Conservation (phyloP, 2,113 vertebrate genomes). For the Brachyhypopomus occidentalis region DNA sequence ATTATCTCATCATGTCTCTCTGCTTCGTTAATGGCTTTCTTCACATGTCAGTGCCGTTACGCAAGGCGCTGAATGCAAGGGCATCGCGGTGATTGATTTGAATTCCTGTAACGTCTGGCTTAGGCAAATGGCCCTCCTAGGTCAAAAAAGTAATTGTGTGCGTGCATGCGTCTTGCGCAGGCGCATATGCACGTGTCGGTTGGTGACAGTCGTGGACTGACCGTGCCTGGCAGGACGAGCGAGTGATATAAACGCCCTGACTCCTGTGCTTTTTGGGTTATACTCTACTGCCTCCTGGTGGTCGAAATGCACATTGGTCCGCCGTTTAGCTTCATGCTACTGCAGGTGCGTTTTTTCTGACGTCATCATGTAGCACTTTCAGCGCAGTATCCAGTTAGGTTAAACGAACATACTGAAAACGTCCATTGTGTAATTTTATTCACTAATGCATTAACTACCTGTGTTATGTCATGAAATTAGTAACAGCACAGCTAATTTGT, state of each 20-base stretch:
- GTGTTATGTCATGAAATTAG: too few relatives aligned
- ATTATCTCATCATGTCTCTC: constrained; percentile 15
- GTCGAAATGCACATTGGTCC: not conserved
- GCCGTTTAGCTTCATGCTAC: too few relatives aligned
- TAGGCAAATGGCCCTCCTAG: not conserved
- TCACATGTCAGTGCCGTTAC: not conserved
- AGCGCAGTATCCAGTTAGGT: too few relatives aligned
- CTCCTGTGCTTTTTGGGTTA: not conserved
- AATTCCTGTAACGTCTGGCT: not conserved
- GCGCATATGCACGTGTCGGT: constrained; percentile 30
- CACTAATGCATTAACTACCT: too few relatives aligned
- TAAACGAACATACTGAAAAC: too few relatives aligned
- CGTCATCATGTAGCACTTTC: too few relatives aligned
- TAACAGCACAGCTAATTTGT: too few relatives aligned
- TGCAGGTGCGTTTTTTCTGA: too few relatives aligned
- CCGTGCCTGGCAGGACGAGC: constrained; percentile 64
- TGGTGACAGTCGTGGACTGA: constrained; percentile 57
- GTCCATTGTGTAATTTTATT: too few relatives aligned
- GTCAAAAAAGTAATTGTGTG: not conserved
- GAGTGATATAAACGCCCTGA: not conserved
- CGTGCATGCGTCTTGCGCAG: not conserved
- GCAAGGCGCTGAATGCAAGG: not conserved
- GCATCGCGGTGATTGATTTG: not conserved
- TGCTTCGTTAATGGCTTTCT: constrained; percentile 7
- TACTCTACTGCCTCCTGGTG: constrained; percentile 58